Percentiles rank a stretch among this genome's conserved stretches.
phyloP scores from a whole-genome alignment of 2,888 invertebrate genomes.

The Eupithecia subumbrata region DNA sequence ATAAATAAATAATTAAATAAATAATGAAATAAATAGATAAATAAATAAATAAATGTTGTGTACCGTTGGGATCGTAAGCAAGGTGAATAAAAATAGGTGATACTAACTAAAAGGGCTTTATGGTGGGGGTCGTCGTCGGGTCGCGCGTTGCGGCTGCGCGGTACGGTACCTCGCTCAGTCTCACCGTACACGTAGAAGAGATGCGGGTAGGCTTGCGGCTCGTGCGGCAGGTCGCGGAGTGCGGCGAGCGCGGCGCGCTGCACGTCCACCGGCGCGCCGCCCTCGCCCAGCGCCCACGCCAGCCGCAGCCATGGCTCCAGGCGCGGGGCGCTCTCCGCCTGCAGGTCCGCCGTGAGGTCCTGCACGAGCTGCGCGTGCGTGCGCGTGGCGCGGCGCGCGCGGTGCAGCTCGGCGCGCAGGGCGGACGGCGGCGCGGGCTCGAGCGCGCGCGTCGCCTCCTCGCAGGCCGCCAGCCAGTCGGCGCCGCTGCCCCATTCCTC shows the following conservation, averaged over 20 bases:
- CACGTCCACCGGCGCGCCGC: conserved; percentile 42
- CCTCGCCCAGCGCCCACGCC: conserved; percentile 46
- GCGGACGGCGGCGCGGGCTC: conserved; percentile 37
- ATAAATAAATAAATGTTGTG: no score
- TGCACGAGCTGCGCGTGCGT: conserved; percentile 13
- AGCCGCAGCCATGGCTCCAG: conserved; percentile 59
- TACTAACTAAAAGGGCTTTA: no score
- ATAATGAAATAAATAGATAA: no score
- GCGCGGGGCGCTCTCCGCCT: conserved; percentile 32
- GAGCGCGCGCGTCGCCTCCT: conserved; percentile 38
- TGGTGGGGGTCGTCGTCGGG: no score
- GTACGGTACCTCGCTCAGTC: no score
- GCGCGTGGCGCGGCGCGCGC: conserved; percentile 45
- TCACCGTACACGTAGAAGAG: conserved; percentile 60
- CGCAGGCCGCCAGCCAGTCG: conserved; percentile 29
- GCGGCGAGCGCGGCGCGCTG: conserved; percentile 47
- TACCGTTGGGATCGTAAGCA: no score
- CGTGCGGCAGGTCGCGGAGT: conserved; percentile 49
- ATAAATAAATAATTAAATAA: no score
- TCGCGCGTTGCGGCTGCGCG: no score
- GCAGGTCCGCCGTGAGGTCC: conserved; percentile 29
- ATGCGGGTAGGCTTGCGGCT: conserved; percentile 54
- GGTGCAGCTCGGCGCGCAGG: conserved; percentile 46
- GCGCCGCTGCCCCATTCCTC: conserved; percentile 42
- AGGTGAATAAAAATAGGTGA: no score